These are phyloP conservation scores for Catharus fuscescens DNA, from an alignment of 2,113 vertebrate species.

Conservation along the genomic window DNA sequence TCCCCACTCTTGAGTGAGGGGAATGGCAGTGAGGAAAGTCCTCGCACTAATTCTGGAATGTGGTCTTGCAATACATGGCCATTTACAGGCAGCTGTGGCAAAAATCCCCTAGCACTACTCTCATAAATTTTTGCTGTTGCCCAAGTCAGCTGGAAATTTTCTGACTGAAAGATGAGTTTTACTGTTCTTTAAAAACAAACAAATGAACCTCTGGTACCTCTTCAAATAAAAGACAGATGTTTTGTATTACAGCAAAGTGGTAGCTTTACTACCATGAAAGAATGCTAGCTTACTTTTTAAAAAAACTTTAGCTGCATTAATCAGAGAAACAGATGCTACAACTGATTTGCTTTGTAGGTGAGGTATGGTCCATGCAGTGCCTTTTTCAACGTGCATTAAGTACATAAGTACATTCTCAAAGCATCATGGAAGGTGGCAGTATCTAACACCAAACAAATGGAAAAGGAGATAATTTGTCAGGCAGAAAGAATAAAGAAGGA, in stretches of 20 bases:
- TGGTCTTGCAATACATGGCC: neutral
- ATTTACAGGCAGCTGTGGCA: neutral
- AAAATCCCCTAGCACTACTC: neutral
- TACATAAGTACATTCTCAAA: neutral
- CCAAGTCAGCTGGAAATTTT: constrained; percentile 14
- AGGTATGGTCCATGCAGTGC: neutral
- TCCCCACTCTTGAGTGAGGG: neutral
- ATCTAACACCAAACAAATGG: neutral
- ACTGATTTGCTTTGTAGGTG: neutral
- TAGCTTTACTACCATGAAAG: neutral
- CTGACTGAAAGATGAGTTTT: neutral
- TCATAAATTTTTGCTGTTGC: neutral
- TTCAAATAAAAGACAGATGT: neutral
- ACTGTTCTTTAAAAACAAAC: neutral
- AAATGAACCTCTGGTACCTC: neutral
- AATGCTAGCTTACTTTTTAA: neutral
- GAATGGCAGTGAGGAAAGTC: neutral
- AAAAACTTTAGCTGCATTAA: neutral
- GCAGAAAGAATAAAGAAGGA: neutral
- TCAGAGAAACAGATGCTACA: neutral
- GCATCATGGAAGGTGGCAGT: neutral
- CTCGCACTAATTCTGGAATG: neutral
- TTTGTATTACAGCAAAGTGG: neutral
- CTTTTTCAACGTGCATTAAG: neutral
- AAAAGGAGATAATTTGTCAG: neutral